Base-by-base conservation (phyloP, 2,797 vertebrate species). In the Notolepis coatsorum region DNA sequence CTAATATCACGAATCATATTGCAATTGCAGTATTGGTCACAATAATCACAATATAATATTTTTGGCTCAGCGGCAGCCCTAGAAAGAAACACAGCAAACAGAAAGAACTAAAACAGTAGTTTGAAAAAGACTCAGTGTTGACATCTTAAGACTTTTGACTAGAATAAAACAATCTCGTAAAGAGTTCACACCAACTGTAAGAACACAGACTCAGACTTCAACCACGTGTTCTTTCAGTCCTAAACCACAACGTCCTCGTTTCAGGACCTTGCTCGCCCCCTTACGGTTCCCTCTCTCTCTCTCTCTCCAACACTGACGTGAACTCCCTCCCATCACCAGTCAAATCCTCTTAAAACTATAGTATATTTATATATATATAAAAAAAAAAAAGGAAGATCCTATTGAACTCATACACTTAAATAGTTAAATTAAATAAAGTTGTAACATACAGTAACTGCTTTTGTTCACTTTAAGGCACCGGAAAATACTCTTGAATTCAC, bases 401-500 rank as follows among this genome's bases (percentile, higher is more conserved):
- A 17, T 17, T n/a, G 18, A 25, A 46, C 3, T 4, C 35, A 21
- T 18, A 59, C 6, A 18, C 15, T 53, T 56, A 8, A 55, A 55
- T 55, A 56, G 1, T 64, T 25, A 30, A 64, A 68, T 47, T 43
- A 45, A 24, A 51, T 55, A 43, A 53, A 73, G 23, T 8, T 31
- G 5, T 7, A 48, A 43, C 21, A 25, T 4, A 76, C 10, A 68
- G 41, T 59, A 61, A 70, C 10, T 51, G 21, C 47, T 43, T 31
- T 57, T 38, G 50, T 75, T 68, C 2, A 79, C 18, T 77, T 82
- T 77, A 86, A 88, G 87, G 89, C 86, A 91, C 84, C 67, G 68
- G 1, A 8, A 17, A 25, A 12, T 5, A 17, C 24, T 15, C 68
- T 17, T 42, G 57, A 46, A 31, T 53, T 58, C 2, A 5, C 9